Conservation (phyloP, 2,113 vertebrate species). For the Lamprotornis superbus region DNA sequence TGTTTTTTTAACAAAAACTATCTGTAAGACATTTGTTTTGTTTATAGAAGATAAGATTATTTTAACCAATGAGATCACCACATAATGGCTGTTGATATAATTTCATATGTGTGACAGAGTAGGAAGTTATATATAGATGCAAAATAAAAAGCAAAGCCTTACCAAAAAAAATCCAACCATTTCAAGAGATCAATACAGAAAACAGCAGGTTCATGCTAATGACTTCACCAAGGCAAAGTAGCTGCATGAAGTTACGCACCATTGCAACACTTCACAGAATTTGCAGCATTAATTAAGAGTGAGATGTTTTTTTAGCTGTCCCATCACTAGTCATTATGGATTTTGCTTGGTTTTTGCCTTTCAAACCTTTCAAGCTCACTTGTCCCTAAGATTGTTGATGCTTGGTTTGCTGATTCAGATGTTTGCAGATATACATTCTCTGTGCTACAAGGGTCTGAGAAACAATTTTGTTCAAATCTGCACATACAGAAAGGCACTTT, state of each 20-base stretch:
- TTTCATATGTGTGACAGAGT: not conserved
- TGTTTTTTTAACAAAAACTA: not conserved
- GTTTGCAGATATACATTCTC: not conserved
- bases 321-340: not conserved
- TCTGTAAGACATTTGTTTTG: not conserved
- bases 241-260: not conserved
- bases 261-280: not conserved
- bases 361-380: not conserved
- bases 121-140: not conserved
- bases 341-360: not conserved
- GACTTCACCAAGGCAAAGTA: not conserved
- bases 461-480: not conserved
- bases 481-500: not conserved
- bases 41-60: not conserved
- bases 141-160: not conserved
- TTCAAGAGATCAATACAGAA: not conserved
- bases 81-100: not conserved
- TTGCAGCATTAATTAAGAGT: not conserved
- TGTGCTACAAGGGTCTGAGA: not conserved
- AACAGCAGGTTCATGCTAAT: not conserved
- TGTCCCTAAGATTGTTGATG: not conserved
- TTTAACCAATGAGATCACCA: not conserved
- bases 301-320: not conserved
- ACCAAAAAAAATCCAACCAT: not conserved
- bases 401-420: not conserved